phyloP scores from a whole-genome alignment of 64 coral and sea anemone genomes.

The Pocillopora verrucosa region DNA sequence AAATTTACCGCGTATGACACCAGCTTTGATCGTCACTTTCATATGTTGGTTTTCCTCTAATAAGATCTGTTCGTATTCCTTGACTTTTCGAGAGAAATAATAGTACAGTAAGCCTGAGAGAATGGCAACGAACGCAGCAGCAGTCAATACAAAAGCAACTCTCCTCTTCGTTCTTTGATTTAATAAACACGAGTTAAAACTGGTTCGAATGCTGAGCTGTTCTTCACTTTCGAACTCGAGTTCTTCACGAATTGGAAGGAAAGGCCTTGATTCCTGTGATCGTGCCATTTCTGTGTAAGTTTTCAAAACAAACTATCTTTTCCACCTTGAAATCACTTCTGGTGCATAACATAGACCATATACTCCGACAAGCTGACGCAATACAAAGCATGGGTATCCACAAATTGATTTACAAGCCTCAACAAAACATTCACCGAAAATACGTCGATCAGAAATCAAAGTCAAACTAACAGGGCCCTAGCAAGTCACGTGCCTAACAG shows the following conservation, averaged over 20 bases:
- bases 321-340: neutral
- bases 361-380: neutral
- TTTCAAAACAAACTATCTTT: neutral
- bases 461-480: too few species aligned
- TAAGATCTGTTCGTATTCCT: constrained; percentile 16
- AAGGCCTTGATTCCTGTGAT: neutral
- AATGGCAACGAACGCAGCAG: constrained; percentile 22
- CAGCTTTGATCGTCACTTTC: constrained; percentile 18
- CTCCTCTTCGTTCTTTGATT: neutral
- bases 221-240: neutral
- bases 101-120: constrained; percentile 27
- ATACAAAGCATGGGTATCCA: neutral
- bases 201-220: neutral
- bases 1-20: constrained; percentile 31
- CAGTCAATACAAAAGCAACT: neutral
- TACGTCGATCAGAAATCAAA: too few species aligned
- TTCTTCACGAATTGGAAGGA: neutral
- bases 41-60: neutral
- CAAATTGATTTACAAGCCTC: neutral
- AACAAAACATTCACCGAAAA: too few species aligned
- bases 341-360: neutral
- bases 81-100: constrained; percentile 44
- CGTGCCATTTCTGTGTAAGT: neutral
- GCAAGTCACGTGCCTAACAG: too few species aligned
- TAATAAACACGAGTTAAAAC: neutral